phyloP scores from a whole-genome alignment of 2,113 vertebrate species.

The Oncorhynchus kisutch region DNA sequence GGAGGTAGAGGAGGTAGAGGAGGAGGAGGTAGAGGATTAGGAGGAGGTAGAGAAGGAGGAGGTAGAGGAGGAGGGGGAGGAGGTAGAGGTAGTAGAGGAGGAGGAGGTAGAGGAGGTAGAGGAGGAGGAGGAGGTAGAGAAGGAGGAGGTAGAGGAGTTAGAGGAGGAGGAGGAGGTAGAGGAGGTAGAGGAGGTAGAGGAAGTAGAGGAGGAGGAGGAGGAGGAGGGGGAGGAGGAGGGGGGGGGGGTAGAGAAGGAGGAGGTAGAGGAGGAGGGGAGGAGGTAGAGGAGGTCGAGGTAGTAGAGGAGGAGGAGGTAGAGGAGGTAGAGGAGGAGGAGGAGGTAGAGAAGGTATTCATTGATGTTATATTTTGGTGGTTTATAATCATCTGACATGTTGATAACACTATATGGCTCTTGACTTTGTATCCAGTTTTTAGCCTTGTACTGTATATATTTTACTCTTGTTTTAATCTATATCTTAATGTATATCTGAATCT shows the following conservation, averaged over 20 bases:
- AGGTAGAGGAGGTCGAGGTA: too few species aligned
- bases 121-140: conserved; percentile 40
- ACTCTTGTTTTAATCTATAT: too few species aligned
- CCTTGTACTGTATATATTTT: too few species aligned
- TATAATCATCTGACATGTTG: too few species aligned
- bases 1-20: conserved; percentile 36
- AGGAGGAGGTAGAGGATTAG: conserved; percentile 28
- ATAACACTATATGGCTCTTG: too few species aligned
- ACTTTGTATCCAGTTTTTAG: too few species aligned
- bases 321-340: conserved; percentile 13
- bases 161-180: conserved; percentile 41
- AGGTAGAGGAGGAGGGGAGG: conserved; percentile 18
- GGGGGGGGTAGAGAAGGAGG: conserved; percentile 30
- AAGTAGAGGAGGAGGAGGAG: conserved; percentile 39
- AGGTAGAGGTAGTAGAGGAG: conserved; percentile 34
- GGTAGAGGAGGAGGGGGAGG: conserved; percentile 24
- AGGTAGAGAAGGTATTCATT: conserved; percentile 43
- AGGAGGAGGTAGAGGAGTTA: conserved; percentile 36
- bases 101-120: conserved; percentile 4
- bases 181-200: conserved; percentile 47
- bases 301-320: conserved; percentile 42
- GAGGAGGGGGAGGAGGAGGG: conserved; percentile 29
- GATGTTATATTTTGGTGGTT: too few species aligned
- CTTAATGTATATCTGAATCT: too few species aligned
- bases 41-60: conserved; percentile 29